These are phyloP conservation scores for Oasisia sp. DNA, from an alignment of 2,888 invertebrate genomes.

Conservation along the genomic window DNA sequence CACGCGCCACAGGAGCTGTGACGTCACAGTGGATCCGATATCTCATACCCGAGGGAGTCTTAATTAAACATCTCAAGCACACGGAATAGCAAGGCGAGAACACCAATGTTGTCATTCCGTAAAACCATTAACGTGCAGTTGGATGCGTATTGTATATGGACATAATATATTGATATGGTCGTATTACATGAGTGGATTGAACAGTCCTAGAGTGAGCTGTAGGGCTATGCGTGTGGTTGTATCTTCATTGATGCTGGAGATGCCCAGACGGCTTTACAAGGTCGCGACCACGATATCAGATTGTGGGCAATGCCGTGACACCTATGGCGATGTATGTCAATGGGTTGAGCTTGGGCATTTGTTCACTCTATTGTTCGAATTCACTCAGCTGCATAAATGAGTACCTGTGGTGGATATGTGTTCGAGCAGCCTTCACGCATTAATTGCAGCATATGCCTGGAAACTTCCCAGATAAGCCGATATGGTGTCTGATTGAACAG, in stretches of 20 bases:
- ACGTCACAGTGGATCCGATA: not conserved
- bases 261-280: not conserved
- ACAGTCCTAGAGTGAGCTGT: not conserved
- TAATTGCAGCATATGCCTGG: too few relatives aligned
- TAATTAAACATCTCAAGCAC: not conserved
- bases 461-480: too few relatives aligned
- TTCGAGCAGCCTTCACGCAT: too few relatives aligned
- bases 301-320: not conserved
- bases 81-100: not conserved
- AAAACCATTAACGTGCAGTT: not conserved
- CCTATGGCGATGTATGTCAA: not conserved
- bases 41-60: not conserved
- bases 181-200: not conserved
- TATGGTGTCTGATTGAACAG: too few relatives aligned
- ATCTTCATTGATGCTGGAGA: not conserved
- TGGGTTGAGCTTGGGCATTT: not conserved
- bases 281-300: not conserved
- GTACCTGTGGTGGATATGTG: too few relatives aligned
- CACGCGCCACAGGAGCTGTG: not conserved
- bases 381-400: too few relatives aligned
- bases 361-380: too few relatives aligned
- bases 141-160: not conserved
- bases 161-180: not conserved
- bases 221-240: not conserved
- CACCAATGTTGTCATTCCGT: not conserved